Evolutionary conservation across 1,140 invertebrate genomes (phyloP).

Genomic region (Euura lappo): DNA sequence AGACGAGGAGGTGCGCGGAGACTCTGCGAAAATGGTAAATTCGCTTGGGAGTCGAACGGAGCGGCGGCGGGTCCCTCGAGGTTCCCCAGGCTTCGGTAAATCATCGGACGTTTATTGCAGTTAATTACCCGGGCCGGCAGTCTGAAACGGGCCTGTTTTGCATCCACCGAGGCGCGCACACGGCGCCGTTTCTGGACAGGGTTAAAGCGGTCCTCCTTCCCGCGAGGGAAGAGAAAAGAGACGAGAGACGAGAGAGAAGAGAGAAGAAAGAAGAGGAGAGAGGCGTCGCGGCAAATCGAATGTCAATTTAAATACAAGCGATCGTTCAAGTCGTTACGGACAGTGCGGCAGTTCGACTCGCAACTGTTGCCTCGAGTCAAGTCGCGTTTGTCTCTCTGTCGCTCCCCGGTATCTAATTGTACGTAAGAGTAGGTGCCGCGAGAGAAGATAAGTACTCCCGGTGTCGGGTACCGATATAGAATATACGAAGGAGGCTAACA

Average conservation of each 20-base stretch:
- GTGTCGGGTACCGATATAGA: neutral
- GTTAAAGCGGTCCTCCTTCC: neutral
- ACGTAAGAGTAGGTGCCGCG: constrained; percentile 13
- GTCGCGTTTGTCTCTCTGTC: neutral
- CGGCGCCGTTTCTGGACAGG: constrained; percentile 5
- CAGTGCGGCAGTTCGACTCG: too few relatives aligned
- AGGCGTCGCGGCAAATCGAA: constrained; percentile 9
- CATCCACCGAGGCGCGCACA: constrained; percentile 23
- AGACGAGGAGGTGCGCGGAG: constrained; percentile 2
- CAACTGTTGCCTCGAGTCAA: too few relatives aligned
- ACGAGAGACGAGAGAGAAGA: constrained; percentile 21
- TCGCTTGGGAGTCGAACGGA: neutral
- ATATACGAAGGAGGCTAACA: neutral
- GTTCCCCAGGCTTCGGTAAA: constrained; percentile 37
- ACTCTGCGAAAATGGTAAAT: constrained; percentile 11
- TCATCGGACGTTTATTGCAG: constrained; percentile 50
- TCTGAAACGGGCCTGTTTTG: constrained; percentile 35
- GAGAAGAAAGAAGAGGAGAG: constrained; percentile 24
- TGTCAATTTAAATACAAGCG: constrained; percentile 5
- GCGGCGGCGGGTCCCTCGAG: neutral
- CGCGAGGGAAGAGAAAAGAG: constrained; percentile 14
- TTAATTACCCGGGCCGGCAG: constrained; percentile 45
- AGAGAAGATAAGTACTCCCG: neutral
- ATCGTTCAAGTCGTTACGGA: neutral
- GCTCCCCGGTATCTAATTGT: neutral